A percentile compares a stretch with the other conserved stretches of the same genome.
phyloP scores from a whole-genome alignment of 2,113 vertebrate genomes.

The Lathamus discolor region DNA sequence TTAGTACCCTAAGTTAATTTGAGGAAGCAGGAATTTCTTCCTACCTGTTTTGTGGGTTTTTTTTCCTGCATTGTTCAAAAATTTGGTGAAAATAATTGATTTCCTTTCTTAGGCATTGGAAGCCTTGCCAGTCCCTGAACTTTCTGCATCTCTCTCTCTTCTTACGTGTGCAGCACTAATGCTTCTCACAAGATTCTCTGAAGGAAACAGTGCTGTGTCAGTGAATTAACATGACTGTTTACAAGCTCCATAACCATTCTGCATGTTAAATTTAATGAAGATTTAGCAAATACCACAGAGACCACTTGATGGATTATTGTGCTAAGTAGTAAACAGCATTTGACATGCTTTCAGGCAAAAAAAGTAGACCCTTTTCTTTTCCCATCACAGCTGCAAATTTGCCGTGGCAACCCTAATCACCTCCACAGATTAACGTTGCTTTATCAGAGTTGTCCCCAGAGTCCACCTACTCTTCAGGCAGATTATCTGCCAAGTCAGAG shows the following conservation, averaged over 20 bases:
- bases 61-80: neutral
- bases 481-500: neutral
- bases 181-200: accelerated
- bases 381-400: neutral
- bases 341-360: neutral
- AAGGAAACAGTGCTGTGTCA: neutral
- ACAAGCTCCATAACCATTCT: neutral
- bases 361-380: neutral
- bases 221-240: conserved; percentile 7
- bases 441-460: neutral
- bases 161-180: neutral
- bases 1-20: neutral
- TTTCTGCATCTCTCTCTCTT: neutral
- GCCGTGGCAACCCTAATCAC: neutral
- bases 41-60: neutral
- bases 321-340: neutral
- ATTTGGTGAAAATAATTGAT: neutral
- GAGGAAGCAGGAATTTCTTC: neutral
- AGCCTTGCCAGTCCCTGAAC: neutral
- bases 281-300: conserved; percentile 15
- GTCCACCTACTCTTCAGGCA: neutral
- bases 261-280: conserved; percentile 8
- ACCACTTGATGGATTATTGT: conserved; percentile 22
- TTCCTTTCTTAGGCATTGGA: neutral
- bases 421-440: neutral